These are phyloP conservation scores for Gadus chalcogrammus DNA, from an alignment of 2,113 vertebrate species.

Conservation along the genomic window DNA sequence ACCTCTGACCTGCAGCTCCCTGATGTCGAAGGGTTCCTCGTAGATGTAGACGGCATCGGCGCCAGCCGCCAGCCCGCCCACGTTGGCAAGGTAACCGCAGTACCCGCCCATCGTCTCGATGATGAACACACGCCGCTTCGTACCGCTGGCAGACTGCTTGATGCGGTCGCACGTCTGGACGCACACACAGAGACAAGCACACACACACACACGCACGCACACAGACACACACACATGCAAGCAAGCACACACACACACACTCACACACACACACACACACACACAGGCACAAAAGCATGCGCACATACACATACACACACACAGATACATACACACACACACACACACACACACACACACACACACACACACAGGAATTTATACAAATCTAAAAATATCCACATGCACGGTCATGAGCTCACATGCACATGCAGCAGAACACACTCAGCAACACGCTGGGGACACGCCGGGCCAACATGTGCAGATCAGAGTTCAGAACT, in stretches of 20 bases:
- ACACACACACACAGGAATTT: no score
- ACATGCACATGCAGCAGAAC: no score
- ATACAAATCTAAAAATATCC: neutral
- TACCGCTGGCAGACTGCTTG: conserved; percentile 95
- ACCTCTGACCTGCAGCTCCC: conserved; percentile 87
- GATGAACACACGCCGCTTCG: conserved; percentile 94
- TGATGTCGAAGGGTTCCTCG: conserved; percentile 92
- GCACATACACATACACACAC: no score
- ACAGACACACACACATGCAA: neutral
- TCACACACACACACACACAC: no score
- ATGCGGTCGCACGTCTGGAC: conserved; percentile 93
- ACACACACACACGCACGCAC: neutral
- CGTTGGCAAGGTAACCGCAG: conserved; percentile 94
- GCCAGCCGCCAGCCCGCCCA: conserved; percentile 87
- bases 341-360: no score
- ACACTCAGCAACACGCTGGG: no score
- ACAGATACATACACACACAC: no score
- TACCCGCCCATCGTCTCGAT: conserved; percentile 99
- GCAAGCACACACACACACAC: no score
- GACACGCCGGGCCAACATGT: neutral
- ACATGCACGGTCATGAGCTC: neutral
- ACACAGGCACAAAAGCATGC: no score
- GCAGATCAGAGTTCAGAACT: neutral
- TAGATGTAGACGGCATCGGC: conserved; percentile 95
- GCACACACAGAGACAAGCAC: neutral